phyloP scores from a whole-genome alignment of 2,888 invertebrate species.

The Agrenia bidenticulata region DNA sequence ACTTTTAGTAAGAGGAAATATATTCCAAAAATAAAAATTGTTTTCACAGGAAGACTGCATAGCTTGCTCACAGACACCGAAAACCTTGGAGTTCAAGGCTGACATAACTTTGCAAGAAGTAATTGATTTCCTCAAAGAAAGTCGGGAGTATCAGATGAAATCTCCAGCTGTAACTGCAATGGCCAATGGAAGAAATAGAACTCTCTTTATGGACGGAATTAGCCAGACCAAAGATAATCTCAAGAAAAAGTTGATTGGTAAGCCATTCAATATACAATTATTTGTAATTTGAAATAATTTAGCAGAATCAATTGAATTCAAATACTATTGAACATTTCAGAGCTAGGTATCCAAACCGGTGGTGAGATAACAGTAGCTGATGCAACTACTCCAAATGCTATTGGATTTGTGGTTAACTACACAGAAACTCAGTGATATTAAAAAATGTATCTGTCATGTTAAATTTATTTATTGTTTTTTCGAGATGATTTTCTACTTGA shows the following conservation, averaged over 20 bases:
- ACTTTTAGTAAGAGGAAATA: no score
- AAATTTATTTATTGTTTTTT: no score
- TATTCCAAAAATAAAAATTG: neutral
- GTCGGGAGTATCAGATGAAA: conserved; percentile 81
- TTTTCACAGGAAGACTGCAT: conserved; percentile 69
- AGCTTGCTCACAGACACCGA: conserved; percentile 67
- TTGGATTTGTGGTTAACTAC: neutral
- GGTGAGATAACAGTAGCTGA: conserved; percentile 89
- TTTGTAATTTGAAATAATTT: neutral
- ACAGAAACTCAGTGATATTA: neutral
- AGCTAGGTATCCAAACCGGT: conserved; percentile 81
- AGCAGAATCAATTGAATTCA: conserved; percentile 11
- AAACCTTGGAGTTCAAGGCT: conserved; percentile 54
- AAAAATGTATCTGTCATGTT: no score
- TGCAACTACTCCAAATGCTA: conserved; percentile 61
- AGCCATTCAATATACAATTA: no score
- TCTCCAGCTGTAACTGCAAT: conserved; percentile 82
- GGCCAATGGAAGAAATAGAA: conserved; percentile 79
- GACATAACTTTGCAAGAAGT: conserved; percentile 73
- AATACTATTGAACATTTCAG: conserved; percentile 57
- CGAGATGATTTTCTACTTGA: no score
- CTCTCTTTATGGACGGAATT: conserved; percentile 89
- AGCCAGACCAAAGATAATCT: conserved; percentile 93
- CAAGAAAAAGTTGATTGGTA: conserved; percentile 72
- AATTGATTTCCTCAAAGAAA: conserved; percentile 75